A percentile compares a stretch with the other conserved stretches of the same genome.
phyloP scores from a whole-genome alignment of 2,113 vertebrate genomes.

The Pithys albifrons region DNA sequence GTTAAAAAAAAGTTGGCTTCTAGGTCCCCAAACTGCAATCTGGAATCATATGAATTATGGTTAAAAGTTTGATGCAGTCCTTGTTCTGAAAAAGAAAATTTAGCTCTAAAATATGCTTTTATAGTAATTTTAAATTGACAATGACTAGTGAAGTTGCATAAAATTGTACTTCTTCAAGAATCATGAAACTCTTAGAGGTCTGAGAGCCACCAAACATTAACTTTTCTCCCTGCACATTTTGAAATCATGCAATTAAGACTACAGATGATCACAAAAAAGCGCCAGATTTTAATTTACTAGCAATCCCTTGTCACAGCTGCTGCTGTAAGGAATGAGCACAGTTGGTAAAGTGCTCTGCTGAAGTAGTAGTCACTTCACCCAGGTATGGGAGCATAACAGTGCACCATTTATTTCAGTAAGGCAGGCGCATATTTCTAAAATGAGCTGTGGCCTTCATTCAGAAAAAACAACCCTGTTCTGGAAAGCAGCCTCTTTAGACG shows the following conservation, averaged over 20 bases:
- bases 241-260: not conserved
- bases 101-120: constrained; percentile 1
- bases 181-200: not conserved
- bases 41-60: not conserved
- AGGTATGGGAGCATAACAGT: not conserved
- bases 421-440: constrained; percentile 25
- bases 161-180: constrained; percentile 31
- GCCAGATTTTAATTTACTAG: not conserved
- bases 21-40: not conserved
- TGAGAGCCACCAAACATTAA: not conserved
- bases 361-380: not conserved
- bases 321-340: not conserved
- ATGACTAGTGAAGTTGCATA: not conserved
- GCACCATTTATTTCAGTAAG: not conserved
- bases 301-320: not conserved
- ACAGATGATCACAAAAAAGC: not conserved
- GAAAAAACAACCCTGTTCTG: constrained; percentile 20
- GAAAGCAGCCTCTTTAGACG: constrained; percentile 1
- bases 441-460: constrained; percentile 28
- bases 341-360: not conserved
- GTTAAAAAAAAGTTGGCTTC: constrained; percentile 17
- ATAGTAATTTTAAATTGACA: constrained; percentile 19
- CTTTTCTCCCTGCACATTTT: not conserved
- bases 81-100: constrained; percentile 20
- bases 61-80: not conserved